Conservation (phyloP, 2,113 vertebrate species). For the Emydocephalus ijimae region DNA sequence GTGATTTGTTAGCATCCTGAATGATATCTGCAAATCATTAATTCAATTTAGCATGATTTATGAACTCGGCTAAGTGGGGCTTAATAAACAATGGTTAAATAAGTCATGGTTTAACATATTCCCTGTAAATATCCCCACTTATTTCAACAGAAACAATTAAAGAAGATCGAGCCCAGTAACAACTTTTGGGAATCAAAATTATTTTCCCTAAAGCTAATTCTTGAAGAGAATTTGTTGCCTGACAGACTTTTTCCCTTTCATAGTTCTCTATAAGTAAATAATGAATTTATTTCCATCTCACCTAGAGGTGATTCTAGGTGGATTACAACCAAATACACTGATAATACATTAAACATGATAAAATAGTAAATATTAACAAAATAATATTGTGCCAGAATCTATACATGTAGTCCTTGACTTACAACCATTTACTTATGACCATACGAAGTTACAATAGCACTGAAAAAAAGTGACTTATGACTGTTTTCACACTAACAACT, state of each 20-base stretch:
- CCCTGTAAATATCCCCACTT: not conserved
- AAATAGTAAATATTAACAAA: not conserved
- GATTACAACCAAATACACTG: not conserved
- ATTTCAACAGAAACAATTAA: not conserved
- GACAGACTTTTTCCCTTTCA: not conserved
- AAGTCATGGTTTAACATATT: not conserved
- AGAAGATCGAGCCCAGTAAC: not conserved
- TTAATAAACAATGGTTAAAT: not conserved
- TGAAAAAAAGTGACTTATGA: not conserved
- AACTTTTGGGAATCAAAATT: not conserved
- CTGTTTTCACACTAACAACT: too few species aligned
- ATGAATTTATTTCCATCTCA: not conserved
- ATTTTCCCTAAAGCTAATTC: not conserved
- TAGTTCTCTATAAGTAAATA: not conserved
- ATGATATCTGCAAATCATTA: not conserved
- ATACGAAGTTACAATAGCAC: not conserved
- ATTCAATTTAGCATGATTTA: not conserved
- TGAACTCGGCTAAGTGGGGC: not conserved
- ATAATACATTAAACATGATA: not conserved
- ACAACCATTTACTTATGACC: not conserved
- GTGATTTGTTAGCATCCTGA: not conserved
- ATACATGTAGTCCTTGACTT: not conserved
- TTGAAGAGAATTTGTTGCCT: not conserved
- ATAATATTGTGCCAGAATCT: not conserved
- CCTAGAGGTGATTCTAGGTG: too few species aligned